Evolutionary conservation across 2,888 invertebrate species (phyloP).

Genomic region (Caenorhabditis virilis): DNA sequence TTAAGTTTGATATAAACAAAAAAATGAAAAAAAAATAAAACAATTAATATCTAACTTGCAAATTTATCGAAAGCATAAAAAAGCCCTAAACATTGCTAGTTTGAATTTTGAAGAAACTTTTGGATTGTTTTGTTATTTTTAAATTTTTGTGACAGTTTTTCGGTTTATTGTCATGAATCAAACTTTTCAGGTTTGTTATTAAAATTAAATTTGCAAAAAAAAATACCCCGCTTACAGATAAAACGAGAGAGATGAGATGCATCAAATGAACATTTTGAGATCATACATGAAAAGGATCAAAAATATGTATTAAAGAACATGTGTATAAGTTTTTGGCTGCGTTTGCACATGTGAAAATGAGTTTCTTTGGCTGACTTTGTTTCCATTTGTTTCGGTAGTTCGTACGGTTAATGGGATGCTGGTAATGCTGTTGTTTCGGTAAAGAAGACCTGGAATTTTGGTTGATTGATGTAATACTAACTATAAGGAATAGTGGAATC

Average conservation of each 20-base stretch:
- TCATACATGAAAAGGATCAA: neutral
- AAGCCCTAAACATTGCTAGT: no score
- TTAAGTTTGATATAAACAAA: no score
- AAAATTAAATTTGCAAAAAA: neutral
- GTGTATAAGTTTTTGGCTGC: neutral
- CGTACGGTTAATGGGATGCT: neutral
- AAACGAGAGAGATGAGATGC: neutral
- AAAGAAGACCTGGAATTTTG: neutral
- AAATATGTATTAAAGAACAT: neutral
- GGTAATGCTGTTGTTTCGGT: neutral
- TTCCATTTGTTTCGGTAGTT: neutral
- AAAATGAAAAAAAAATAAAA: no score
- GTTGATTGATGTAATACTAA: no score
- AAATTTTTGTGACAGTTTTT: no score
- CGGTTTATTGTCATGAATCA: conserved; percentile 4
- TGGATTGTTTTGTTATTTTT: no score
- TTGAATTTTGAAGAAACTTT: no score
- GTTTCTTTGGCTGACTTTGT: neutral
- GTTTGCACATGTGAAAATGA: neutral
- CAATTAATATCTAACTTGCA: no score
- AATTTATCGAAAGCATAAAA: no score
- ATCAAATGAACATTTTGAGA: neutral
- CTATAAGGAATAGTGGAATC: neutral
- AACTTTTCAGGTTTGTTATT: neutral
- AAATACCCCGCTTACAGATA: no score